Conservation (phyloP, 2,888 invertebrate genomes). For the Parnassius mnemosyne region DNA sequence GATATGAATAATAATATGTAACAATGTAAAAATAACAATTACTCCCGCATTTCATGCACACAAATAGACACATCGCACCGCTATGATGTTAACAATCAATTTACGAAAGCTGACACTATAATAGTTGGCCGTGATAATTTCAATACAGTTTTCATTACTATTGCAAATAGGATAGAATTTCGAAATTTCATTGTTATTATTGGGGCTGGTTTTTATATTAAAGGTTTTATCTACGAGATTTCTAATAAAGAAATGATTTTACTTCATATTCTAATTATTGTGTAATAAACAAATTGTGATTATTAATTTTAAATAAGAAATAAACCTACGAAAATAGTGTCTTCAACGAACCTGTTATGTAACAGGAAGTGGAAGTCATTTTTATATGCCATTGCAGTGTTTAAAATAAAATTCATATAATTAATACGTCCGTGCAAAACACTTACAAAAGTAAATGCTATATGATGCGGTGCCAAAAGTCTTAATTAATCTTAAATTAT, state of each 20-base stretch:
- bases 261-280: too few species aligned
- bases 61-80: neutral
- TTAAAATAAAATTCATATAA: constrained; percentile 8
- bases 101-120: constrained; percentile 35
- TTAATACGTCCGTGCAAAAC: constrained; percentile 7
- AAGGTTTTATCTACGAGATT: too few species aligned
- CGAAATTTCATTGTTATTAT: too few species aligned
- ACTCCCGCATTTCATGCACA: neutral
- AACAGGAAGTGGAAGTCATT: constrained; percentile 8
- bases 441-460: constrained; percentile 12
- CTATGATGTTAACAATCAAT: constrained; percentile 17
- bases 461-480: constrained; percentile 17
- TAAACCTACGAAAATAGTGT: neutral
- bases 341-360: neutral
- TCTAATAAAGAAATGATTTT: too few species aligned
- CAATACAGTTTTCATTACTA: too few species aligned
- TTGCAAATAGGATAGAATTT: too few species aligned
- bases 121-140: constrained; percentile 29
- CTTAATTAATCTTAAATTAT: constrained; percentile 20
- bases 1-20: neutral
- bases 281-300: too few species aligned
- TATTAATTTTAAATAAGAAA: too few species aligned
- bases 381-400: constrained; percentile 15
- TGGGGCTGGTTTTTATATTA: too few species aligned
- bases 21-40: too few species aligned